Base-by-base conservation (phyloP, 1,140 invertebrate species). In the Anastrepha obliqua region DNA sequence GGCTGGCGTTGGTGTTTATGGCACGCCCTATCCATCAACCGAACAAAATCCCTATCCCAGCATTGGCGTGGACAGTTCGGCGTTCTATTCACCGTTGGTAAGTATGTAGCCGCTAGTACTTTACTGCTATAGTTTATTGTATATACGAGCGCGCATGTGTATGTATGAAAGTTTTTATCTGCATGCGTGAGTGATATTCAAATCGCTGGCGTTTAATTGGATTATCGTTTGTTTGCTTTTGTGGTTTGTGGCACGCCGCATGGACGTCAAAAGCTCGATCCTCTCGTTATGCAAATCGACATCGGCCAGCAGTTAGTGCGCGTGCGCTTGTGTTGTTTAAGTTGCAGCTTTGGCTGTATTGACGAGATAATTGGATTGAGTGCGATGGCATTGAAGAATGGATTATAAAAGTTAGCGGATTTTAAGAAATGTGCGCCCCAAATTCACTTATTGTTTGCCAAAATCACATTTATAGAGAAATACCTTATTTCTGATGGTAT, bases 31-130 rank as follows among this genome's bases (percentile, higher is more conserved):
- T 91, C 97, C 97, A 13, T 97, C 97, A 85, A 97, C 97, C 58
- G 98, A 98, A 89, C 97, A 98, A 94, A 97, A 97, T 90, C 97
- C 97, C 15, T 98, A 98, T 92, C 97, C 97, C 2, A 97, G 97
- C 93, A 98, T 98, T 93, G 97, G 97, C 64, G 96, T 97, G 89
- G 98, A 99, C 92, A 97, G 97, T 90, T 98, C 98, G 13, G 97
- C 98, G 20, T 99, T 99, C 94, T 99, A 99, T 94, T 97, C 97
- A 67, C 98, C 98, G 65, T 93, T 99, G 96, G 98, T 99, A 95
- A 97, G 98, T 96, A 88, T 62, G n/a, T 47, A 4, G 51, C 20
- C 47, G 64, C 42, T 65, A 15, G 47, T 11, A 4, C n/a, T 47
- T 65, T 29, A 86, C n/a, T 51, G 9, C n/a, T 47, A 62, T 55